Percentiles rank a stretch among this genome's conserved stretches.
phyloP scores from a whole-genome alignment of 1,140 invertebrate genomes.

The Ips nitidus region DNA sequence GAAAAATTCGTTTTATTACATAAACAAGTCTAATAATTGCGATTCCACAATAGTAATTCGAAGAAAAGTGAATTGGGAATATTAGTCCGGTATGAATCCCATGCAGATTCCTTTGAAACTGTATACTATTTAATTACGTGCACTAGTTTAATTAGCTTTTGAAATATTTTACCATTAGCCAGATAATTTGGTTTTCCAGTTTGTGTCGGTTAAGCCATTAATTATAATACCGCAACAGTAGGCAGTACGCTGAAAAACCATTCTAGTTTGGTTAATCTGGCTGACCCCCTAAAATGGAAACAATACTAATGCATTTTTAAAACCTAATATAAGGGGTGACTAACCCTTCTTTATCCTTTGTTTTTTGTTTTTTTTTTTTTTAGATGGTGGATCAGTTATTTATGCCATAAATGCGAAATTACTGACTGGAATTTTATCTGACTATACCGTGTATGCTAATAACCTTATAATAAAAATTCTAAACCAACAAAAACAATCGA shows the following conservation, averaged over 20 bases:
- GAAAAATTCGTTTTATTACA: too few relatives aligned
- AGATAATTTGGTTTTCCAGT: neutral
- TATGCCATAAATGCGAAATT: too few relatives aligned
- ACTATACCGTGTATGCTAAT: too few relatives aligned
- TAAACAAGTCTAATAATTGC: too few relatives aligned
- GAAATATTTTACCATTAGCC: neutral
- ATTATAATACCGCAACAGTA: neutral
- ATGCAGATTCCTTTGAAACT: neutral
- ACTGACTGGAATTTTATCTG: too few relatives aligned
- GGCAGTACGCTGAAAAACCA: neutral
- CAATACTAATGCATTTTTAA: conserved; percentile 2
- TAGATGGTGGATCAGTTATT: too few relatives aligned
- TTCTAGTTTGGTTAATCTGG: neutral
- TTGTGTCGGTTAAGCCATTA: neutral
- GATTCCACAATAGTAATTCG: too few relatives aligned
- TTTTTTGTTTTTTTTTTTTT: too few relatives aligned
- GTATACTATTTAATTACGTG: neutral
- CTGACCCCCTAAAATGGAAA: neutral
- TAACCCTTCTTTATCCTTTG: neutral
- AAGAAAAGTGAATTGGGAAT: too few relatives aligned
- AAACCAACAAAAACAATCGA: too few relatives aligned
- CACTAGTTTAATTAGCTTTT: conserved; percentile 2
- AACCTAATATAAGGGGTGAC: neutral
- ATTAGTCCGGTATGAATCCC: neutral
- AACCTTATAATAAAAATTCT: too few relatives aligned